These are phyloP conservation scores for Condylura cristata DNA, from an alignment of 2,113 vertebrate genomes.

Conservation along the genomic window DNA sequence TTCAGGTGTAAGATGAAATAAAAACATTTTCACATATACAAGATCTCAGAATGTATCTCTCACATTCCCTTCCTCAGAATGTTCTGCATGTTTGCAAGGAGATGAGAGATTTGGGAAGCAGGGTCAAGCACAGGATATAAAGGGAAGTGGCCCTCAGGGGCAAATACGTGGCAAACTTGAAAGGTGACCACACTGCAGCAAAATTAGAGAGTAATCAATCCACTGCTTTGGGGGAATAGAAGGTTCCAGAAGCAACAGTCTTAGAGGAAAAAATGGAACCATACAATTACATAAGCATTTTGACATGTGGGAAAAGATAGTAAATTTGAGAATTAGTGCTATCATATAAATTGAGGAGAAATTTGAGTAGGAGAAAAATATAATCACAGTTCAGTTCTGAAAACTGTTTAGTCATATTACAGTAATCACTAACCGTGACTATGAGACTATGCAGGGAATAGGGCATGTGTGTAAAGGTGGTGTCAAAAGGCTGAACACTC, in stretches of 20 bases:
- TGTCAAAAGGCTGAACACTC: neutral
- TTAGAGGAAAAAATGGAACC: neutral
- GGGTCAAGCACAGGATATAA: neutral
- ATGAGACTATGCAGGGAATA: neutral
- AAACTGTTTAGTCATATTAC: neutral
- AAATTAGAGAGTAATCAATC: neutral
- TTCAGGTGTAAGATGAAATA: neutral
- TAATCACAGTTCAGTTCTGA: neutral
- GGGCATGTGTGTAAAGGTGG: neutral
- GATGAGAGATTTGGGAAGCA: neutral
- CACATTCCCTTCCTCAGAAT: neutral
- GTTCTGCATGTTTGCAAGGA: neutral
- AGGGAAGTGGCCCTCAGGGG: neutral
- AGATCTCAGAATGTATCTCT: neutral
- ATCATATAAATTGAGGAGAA: neutral
- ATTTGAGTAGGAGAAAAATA: neutral
- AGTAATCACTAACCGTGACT: neutral
- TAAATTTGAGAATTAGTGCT: neutral
- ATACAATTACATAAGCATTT: neutral
- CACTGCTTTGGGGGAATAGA: neutral
- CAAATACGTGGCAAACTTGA: neutral
- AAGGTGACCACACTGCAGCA: rapidly evolving
- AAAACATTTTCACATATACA: neutral
- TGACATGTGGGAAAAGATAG: neutral
- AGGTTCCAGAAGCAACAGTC: neutral